A percentile compares a stretch with the other conserved stretches of the same genome.
Evolutionary conservation across 2,888 invertebrate genomes (phyloP).

Genomic region (Pollenia amentaria): DNA sequence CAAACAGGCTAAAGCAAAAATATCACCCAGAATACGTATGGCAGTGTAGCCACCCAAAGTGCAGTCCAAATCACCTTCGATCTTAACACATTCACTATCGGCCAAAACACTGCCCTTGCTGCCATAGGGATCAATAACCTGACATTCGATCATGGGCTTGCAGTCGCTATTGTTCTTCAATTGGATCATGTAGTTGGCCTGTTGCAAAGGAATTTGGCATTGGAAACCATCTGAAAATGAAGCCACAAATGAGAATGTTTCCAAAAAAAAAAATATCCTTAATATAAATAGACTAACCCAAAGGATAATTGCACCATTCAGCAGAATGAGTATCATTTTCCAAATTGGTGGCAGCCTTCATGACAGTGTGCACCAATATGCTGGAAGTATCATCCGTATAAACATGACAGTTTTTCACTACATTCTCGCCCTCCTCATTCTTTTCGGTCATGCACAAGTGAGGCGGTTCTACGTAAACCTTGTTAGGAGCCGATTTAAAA

Average conservation of each 20-base stretch:
- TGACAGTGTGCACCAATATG: slow-evolving; percentile 86
- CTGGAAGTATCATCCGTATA: slow-evolving; percentile 86
- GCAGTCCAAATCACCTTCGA: slow-evolving; percentile 87
- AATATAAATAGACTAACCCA: slow-evolving; percentile 84
- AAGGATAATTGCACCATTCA: slow-evolving; percentile 89
- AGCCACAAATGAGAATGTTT: neutral
- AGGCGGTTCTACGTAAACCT: slow-evolving; percentile 85
- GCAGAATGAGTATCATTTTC: slow-evolving; percentile 83
- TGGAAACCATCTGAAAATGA: slow-evolving; percentile 85
- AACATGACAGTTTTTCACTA: slow-evolving; percentile 86
- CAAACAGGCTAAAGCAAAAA: slow-evolving; percentile 90
- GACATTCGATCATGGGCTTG: slow-evolving; percentile 89
- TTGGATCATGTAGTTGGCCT: slow-evolving; percentile 83
- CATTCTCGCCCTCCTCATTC: slow-evolving; percentile 74
- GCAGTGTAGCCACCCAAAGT: slow-evolving; percentile 90
- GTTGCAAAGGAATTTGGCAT: slow-evolving; percentile 87
- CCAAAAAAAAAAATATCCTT: neutral
- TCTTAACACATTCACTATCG: slow-evolving; percentile 88
- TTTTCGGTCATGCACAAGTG: slow-evolving; percentile 86
- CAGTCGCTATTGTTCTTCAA: slow-evolving; percentile 84
- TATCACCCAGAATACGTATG: slow-evolving; percentile 89
- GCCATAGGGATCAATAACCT: slow-evolving; percentile 89
- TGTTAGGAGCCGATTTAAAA: slow-evolving; percentile 76
- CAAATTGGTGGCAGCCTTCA: slow-evolving; percentile 85
- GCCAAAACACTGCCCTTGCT: slow-evolving; percentile 88